Percentiles rank a stretch among this genome's conserved stretches.
These are phyloP conservation scores for Natrix natrix DNA, from an alignment of 2,797 vertebrate genomes.

Conservation along the genomic window DNA sequence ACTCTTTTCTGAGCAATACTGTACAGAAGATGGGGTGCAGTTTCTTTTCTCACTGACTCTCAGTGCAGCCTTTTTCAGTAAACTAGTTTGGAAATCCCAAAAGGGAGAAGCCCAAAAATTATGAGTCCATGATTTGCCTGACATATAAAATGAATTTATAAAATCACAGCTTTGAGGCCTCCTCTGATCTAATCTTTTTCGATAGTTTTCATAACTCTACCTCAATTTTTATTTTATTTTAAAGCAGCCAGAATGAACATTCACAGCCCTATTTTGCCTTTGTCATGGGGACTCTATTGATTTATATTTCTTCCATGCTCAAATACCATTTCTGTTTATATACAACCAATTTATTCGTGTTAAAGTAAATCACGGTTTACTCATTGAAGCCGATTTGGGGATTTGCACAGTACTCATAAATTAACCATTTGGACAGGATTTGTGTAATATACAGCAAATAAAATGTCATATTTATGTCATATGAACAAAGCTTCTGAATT, in stretches of 20 bases:
- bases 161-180: neutral
- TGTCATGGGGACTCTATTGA: neutral
- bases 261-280: neutral
- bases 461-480: neutral
- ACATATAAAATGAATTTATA: neutral
- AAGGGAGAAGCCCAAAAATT: neutral
- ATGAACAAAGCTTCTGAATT: neutral
- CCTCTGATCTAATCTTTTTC: neutral
- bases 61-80: neutral
- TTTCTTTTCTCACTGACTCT: neutral
- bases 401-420: neutral
- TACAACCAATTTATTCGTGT: neutral
- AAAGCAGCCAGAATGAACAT: neutral
- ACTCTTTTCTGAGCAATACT: neutral
- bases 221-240: neutral
- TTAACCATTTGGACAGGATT: neutral
- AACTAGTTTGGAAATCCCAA: neutral
- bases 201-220: neutral
- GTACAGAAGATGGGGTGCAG: neutral
- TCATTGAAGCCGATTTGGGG: neutral
- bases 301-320: neutral
- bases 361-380: neutral
- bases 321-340: neutral
- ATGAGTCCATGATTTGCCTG: neutral
- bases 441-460: neutral